Conservation (phyloP, 2,888 invertebrate genomes). For the Sericinus montela region DNA sequence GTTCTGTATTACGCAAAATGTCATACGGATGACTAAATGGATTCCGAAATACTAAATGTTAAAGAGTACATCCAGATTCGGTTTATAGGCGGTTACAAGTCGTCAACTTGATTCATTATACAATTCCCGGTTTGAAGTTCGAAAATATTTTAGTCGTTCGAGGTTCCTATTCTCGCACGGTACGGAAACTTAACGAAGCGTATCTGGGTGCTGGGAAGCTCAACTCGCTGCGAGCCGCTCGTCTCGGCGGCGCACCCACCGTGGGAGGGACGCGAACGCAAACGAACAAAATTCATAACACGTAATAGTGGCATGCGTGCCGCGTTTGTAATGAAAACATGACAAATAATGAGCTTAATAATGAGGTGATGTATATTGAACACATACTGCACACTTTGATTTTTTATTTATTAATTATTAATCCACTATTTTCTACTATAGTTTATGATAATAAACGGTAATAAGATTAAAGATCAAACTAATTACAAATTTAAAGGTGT, state of each 20-base stretch:
- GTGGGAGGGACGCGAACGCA: conserved; percentile 12
- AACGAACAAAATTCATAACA: conserved; percentile 39
- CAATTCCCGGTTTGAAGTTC: not conserved
- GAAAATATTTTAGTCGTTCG: conserved; percentile 5
- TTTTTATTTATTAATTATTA: conserved; percentile 3
- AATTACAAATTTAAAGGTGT: too few relatives aligned
- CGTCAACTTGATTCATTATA: too few relatives aligned
- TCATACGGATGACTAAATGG: too few relatives aligned
- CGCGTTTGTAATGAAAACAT: conserved; percentile 32
- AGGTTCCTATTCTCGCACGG: conserved; percentile 10
- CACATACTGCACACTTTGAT: not conserved
- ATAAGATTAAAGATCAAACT: too few relatives aligned
- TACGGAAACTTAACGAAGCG: conserved; percentile 18
- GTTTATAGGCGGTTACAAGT: too few relatives aligned
- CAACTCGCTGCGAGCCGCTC: conserved; percentile 5
- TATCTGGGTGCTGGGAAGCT: conserved; percentile 13
- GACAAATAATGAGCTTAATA: conserved; percentile 22
- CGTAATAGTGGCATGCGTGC: conserved; percentile 44
- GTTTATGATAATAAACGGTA: too few relatives aligned
- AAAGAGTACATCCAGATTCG: too few relatives aligned
- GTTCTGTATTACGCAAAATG: too few relatives aligned
- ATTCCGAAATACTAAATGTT: too few relatives aligned
- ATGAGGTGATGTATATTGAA: conserved; percentile 1
- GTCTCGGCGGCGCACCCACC: conserved; percentile 3
- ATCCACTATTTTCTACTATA: too few relatives aligned